Evolutionary conservation across 2,113 vertebrate species (phyloP), one percentile per base, ranked within the genome.

Genomic region (Bufo bufo): DNA sequence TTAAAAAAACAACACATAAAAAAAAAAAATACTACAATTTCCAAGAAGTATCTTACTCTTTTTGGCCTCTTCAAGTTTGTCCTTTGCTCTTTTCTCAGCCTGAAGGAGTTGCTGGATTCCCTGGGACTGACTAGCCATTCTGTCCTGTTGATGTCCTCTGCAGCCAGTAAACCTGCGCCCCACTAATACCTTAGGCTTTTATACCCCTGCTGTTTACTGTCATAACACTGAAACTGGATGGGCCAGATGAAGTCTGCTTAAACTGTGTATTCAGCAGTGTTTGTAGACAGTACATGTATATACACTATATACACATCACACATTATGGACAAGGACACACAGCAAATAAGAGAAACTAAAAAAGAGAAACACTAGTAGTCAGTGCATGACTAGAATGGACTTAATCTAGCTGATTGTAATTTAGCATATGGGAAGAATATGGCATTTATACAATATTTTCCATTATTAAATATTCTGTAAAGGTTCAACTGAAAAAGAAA

Each of bases 41-140:
- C 33, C 33, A 33, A 43, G 14, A 69, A 58, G 23, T n/a, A 56
- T 17, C 95, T 95, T 90, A 96, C 95, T 92, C 90, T 95, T 96
- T 88, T 96, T 96, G 79, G 95, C 95, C 83, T 96, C 95, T 1
- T 96, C 94, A 9, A 96, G 87, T 89, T 96, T 96, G 91, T 95
- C 95, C 89, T 96, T 96, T 90, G 95, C 95, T 59, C 94, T 92
- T 87, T 95, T 96, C 71, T 96, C 95, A 75, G 95, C 94, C 86
- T 96, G 95, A 11, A 96, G 77, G 86, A 96, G 95, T 89, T 95
- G 95, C 75, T 96, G 94, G 89, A 96, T 94, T 72, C 95, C 95
- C 84, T 96, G 95, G 19, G 94, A 95, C 87, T 96, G 95, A 87
- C 95, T 96, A 86, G 95, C 89, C 95, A 96, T 95, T 87, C 79